A percentile compares a stretch with the other conserved stretches of the same genome.
Evolutionary conservation across 2,797 vertebrate genomes (phyloP).

Genomic region (Enoplosus armatus): DNA sequence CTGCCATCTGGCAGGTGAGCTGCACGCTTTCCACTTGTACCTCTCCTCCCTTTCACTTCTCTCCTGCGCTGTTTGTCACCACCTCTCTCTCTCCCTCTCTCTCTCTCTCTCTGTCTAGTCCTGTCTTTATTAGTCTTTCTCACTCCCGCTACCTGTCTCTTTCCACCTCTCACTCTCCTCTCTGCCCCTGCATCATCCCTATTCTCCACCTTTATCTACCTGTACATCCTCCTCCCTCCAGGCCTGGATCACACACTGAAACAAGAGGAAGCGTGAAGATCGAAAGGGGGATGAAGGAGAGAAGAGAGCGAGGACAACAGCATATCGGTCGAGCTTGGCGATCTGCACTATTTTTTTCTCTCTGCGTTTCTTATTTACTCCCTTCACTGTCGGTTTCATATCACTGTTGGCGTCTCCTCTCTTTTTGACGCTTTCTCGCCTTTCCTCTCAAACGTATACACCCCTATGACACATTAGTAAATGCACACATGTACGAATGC

Average conservation of each 20-base stretch:
- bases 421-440: conserved; percentile 3
- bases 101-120: conserved; percentile 11
- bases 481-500: conserved; percentile 4
- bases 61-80: conserved; percentile 45
- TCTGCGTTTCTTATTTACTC: conserved; percentile 7
- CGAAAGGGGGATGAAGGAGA: conserved; percentile 37
- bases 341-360: conserved; percentile 46
- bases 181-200: conserved; percentile 17
- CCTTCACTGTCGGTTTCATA: conserved; percentile 21
- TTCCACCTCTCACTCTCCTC: conserved; percentile 16
- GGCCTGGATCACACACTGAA: conserved; percentile 53
- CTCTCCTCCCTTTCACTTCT: conserved; percentile 62
- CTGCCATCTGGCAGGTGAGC: conserved; percentile 83
- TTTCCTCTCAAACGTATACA: neutral
- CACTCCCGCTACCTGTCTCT: conserved; percentile 25
- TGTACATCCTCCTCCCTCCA: conserved; percentile 43
- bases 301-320: conserved; percentile 32
- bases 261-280: conserved; percentile 52
- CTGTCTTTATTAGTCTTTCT: conserved; percentile 40
- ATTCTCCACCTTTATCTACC: conserved; percentile 47
- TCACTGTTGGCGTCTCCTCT: conserved; percentile 26
- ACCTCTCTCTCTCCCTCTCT: conserved; percentile 21
- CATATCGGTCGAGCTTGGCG: conserved; percentile 27
- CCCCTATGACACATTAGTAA: conserved; percentile 14
- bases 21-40: conserved; percentile 64